Conservation (phyloP, 2,888 invertebrate genomes). For the Ariolimax columbianus region DNA sequence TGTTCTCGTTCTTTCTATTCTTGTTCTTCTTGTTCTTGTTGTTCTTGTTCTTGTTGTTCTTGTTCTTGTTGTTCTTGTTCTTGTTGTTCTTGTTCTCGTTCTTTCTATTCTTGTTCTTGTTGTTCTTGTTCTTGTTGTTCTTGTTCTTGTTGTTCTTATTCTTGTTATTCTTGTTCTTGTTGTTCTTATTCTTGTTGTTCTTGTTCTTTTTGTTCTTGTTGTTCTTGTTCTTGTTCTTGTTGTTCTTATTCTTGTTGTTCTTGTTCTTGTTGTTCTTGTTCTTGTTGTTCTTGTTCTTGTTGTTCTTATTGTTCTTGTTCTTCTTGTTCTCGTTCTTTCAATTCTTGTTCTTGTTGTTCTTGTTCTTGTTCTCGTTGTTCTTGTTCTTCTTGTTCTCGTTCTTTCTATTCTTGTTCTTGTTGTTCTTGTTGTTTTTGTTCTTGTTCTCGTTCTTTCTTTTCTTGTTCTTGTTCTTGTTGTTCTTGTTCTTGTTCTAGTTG, state of each 20-base stretch:
- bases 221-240: too few relatives aligned
- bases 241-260: too few relatives aligned
- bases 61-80: not conserved
- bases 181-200: not conserved
- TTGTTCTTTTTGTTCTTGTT: not conserved
- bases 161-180: too few relatives aligned
- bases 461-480: constrained; percentile 1
- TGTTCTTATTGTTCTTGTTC: not conserved
- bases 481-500: not conserved
- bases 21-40: too few relatives aligned
- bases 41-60: too few relatives aligned
- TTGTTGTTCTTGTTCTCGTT: not conserved
- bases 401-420: not conserved
- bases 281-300: not conserved
- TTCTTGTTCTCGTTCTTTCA: not conserved
- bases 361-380: not conserved
- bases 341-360: not conserved
- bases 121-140: too few relatives aligned
- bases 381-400: not conserved
- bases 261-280: too few relatives aligned
- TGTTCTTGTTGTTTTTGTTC: not conserved
- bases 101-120: not conserved
- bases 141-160: too few relatives aligned
- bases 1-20: too few relatives aligned
- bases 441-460: not conserved